Conservation (phyloP, 2,113 vertebrate species). For the Petrocephalus zakoni region DNA sequence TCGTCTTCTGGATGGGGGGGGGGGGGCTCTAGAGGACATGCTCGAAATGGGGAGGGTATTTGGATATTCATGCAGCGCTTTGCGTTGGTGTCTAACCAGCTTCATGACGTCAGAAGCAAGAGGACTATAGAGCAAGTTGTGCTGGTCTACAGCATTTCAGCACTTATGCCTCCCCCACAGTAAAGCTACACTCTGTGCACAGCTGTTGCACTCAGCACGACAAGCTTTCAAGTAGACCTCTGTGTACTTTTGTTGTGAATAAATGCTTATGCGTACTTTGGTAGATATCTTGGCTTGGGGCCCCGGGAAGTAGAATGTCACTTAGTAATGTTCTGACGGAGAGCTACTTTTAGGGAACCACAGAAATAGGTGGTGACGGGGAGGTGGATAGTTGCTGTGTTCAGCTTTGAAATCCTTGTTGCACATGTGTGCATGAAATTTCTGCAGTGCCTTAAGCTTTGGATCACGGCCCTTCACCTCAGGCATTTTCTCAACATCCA, state of each 20-base stretch:
- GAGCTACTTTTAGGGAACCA: not conserved
- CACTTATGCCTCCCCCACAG: not conserved
- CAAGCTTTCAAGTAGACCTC: not conserved
- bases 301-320: not conserved
- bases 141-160: not conserved
- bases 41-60: not conserved
- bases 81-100: not conserved
- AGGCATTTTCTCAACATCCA: not conserved
- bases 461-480: not conserved
- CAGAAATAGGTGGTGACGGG: not conserved
- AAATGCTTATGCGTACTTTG: not conserved
- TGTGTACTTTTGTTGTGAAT: not conserved
- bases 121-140: not conserved
- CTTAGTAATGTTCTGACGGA: not conserved
- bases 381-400: not conserved
- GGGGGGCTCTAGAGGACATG: not conserved
- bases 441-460: not conserved
- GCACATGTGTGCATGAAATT: not conserved
- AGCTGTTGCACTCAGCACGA: not conserved
- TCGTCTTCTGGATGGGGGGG: not conserved
- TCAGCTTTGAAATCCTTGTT: not conserved
- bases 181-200: not conserved
- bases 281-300: not conserved
- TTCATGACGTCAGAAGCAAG: not conserved
- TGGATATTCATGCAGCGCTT: not conserved